Base-by-base conservation (phyloP, 2,888 invertebrate species). In the Callyntrura sp. region DNA sequence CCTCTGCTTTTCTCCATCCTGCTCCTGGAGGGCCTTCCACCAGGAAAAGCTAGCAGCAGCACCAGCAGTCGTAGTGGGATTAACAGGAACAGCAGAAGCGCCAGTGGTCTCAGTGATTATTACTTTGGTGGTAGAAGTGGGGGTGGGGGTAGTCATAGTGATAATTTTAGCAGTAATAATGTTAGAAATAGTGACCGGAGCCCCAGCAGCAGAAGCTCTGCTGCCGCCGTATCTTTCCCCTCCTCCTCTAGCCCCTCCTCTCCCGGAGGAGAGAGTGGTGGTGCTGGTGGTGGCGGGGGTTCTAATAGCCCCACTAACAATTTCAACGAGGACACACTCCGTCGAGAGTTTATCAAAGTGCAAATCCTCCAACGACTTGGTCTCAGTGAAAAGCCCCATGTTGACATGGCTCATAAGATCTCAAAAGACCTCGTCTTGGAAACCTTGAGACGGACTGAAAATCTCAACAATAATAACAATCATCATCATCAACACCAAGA, bases 331-430 rank as follows among this genome's bases (percentile, higher is more conserved):
- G 93, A 92, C 28, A 57, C 79, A 11, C 90, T 93, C n/a, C 92
- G 93, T 23, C 89, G 91, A 73, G 92, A 93, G 89, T 90, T 92
- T 60, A 91, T 93, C 89, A 93, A 93, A 92, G 92, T 90, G 62
- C 92, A 93, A 91, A 93, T 93, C 68, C 91, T 93, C 11, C 93
- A 93, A 55, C 91, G 92, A 85, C 91, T 93, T 55, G 93, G 93
- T 73, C 91, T 93, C 57, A 90, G 60, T 68, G 92, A 93, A 78
- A 93, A 93, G 83, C 93, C 93, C 11, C 90, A 91, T 83, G 92
- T 93, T 45, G 93, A 93, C 88, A 79, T 92, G 85, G 91, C 92
- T 84, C 93, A 93, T 85, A 92, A 93, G 90, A 92, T 93, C 43
- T 90, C 90, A 85, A 92, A 92, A 84, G 93, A 93, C 84, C 90